phyloP scores from a whole-genome alignment of 2,113 vertebrate species.

The Gallinago jamesoni region DNA sequence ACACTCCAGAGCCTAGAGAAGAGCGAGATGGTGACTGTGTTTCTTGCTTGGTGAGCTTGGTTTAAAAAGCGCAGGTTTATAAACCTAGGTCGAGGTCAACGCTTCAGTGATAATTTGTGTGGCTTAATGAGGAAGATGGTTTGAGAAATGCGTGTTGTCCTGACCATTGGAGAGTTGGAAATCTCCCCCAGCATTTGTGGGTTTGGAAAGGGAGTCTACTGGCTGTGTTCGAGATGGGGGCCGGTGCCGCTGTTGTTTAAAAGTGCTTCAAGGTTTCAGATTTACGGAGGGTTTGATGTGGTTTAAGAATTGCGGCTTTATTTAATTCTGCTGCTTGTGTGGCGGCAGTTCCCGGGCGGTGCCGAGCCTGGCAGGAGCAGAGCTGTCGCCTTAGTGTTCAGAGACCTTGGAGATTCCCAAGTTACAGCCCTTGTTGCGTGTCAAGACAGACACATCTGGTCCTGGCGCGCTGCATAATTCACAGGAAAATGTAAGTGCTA shows the following conservation, averaged over 20 bases:
- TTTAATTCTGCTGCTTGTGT: neutral
- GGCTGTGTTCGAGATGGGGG: neutral
- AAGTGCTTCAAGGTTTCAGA: neutral
- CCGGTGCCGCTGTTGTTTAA: neutral
- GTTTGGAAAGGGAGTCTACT: neutral
- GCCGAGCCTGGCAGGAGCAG: neutral
- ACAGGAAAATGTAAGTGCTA: neutral
- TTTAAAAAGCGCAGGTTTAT: neutral
- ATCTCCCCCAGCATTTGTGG: neutral
- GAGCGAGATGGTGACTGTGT: neutral
- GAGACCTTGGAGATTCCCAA: neutral
- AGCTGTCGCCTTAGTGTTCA: neutral
- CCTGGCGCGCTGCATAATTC: neutral
- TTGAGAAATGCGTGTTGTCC: neutral
- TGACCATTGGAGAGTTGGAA: neutral
- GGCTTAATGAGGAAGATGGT: neutral
- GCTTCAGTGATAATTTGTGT: neutral
- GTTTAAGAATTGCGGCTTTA: neutral
- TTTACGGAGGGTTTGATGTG: rapidly evolving
- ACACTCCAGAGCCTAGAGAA: neutral
- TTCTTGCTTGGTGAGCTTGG: neutral
- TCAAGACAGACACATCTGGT: neutral
- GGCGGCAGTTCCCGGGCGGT: rapidly evolving
- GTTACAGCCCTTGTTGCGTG: neutral
- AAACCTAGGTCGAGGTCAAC: neutral